A percentile compares a stretch with the other conserved stretches of the same genome.
phyloP scores from a whole-genome alignment of 2,888 invertebrate species.

The Ptychoptera albimana region DNA sequence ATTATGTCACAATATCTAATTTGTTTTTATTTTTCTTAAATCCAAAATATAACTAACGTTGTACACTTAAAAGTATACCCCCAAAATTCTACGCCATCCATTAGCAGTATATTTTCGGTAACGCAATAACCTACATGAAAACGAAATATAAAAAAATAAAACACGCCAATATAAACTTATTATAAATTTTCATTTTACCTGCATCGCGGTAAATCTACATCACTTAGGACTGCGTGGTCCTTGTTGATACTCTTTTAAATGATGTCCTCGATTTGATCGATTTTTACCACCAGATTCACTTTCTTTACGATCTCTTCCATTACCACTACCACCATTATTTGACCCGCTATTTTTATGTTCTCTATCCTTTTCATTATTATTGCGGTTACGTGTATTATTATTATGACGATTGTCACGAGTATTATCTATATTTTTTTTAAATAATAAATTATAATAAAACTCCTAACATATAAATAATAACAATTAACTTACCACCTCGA shows the following conservation, averaged over 20 bases:
- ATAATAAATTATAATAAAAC: background rate
- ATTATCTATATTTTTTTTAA: conserved; percentile 6
- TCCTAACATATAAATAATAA: background rate
- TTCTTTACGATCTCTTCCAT: conserved; percentile 12
- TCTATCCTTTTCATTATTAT: conserved; percentile 1
- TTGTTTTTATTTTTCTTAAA: no score
- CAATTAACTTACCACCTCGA: conserved; percentile 11
- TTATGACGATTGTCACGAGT: conserved; percentile 14
- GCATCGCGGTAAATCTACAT: conserved; percentile 5
- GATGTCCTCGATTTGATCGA: conserved; percentile 13
- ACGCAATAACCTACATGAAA: no score
- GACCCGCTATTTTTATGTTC: conserved; percentile 8
- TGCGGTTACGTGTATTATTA: conserved; percentile 5
- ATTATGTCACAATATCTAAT: no score
- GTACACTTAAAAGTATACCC: no score
- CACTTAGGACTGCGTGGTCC: conserved; percentile 9
- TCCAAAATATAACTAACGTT: no score
- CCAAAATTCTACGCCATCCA: no score
- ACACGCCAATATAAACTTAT: no score
- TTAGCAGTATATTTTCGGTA: no score
- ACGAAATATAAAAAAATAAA: no score
- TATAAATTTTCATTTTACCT: background rate
- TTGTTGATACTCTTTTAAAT: conserved; percentile 9
- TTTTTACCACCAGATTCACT: conserved; percentile 16
- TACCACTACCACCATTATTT: conserved; percentile 3